Evolutionary conservation across 2,797 vertebrate species (phyloP), one percentile per base, ranked within the genome.

Genomic region (Pelobates cultripes): DNA sequence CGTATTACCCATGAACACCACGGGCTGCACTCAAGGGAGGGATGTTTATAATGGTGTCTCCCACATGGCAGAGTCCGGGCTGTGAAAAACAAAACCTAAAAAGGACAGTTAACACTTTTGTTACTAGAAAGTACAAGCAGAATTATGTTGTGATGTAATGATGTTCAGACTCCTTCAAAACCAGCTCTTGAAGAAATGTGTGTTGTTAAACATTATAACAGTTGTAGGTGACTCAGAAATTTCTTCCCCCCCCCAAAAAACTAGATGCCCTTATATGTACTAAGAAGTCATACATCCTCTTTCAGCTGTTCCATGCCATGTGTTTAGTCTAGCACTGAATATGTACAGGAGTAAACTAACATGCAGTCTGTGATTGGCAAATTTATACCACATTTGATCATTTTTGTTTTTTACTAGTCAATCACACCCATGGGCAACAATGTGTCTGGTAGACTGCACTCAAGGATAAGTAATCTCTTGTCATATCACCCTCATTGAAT

Each of bases 391-490:
- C 28, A 28, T 28, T 28, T 28, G 28, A 28, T 28, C 1, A 28
- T 28, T 28, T 28, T 28, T 28, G 28, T 28, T 45, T 5, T 60
- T 45, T 9, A 1, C 13, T 3, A 60, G 51, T 40, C 51, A 14
- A 28, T 81, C 55, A 81, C 17, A 63, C 43, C 67, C 79, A 75
- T 3, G 63, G 66, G 10, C 43, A 40, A 55, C 9, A 47, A 43
- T 81, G 73, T 43, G 70, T 68, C 66, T 76, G 79, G 28, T 63
- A 7, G 10, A 81, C 43, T 5, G 78, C 77, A n/a, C 77, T 79
- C n/a, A 83, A 44, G 15, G 81, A 75, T 4, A 83, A 4, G 72
- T 83, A 83, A 6, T 40, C 81, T 70, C 70, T 12, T 64, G 41
- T 43, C 17, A 44, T 41, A 55, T 70, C 41, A 13, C 3, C n/a